These are phyloP conservation scores for Phalanger gymnotis DNA, from an alignment of 2,797 vertebrate species.

Conservation along the genomic window DNA sequence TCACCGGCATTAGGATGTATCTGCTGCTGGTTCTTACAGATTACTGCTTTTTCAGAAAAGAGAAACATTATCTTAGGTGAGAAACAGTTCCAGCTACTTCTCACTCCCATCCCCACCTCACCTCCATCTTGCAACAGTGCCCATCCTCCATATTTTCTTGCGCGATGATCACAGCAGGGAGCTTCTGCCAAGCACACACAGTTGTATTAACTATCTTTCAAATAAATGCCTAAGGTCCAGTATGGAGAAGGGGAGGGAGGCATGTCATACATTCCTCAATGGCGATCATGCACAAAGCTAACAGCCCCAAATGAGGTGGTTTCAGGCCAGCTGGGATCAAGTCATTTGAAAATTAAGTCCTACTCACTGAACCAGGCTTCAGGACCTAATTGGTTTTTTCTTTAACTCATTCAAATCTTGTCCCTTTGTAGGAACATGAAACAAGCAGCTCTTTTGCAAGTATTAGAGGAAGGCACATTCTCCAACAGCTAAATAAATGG, in stretches of 20 bases:
- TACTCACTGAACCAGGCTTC: background rate
- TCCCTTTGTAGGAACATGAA: background rate
- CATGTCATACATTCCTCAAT: background rate
- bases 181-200: background rate
- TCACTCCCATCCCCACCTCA: background rate
- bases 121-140: background rate
- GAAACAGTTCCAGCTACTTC: background rate
- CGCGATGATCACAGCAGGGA: background rate
- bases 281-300: background rate
- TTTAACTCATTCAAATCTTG: background rate
- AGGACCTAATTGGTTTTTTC: background rate
- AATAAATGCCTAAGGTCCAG: background rate
- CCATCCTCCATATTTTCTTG: background rate
- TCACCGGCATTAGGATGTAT: background rate
- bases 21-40: background rate
- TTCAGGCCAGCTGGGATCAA: background rate
- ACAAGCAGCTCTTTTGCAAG: background rate
- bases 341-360: background rate
- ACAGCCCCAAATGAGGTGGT: background rate
- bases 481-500: background rate
- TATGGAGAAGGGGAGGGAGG: background rate
- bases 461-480: accelerated
- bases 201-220: background rate
- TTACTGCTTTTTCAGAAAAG: background rate
- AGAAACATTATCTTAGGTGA: background rate